These are phyloP conservation scores for Castor canadensis DNA, from an alignment of 2,113 vertebrate genomes.

Conservation along the genomic window DNA sequence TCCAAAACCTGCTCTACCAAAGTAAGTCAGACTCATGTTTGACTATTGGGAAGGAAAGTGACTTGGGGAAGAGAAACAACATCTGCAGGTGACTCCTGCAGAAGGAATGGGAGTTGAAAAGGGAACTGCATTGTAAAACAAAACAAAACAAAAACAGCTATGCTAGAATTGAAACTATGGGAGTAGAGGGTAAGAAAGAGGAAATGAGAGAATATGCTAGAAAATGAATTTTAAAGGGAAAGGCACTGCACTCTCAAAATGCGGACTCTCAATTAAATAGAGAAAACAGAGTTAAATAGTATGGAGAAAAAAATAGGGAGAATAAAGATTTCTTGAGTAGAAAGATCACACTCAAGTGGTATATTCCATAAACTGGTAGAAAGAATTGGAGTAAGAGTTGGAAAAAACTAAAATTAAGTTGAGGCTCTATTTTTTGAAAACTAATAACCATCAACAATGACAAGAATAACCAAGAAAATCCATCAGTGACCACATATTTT, in stretches of 20 bases:
- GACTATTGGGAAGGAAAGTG: background rate
- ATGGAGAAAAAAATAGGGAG: background rate
- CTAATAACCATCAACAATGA: background rate
- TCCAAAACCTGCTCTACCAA: background rate
- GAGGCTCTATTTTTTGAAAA: conserved; percentile 13
- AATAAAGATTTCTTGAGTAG: background rate
- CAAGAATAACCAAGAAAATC: background rate
- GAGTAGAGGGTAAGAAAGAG: background rate
- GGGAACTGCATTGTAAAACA: background rate
- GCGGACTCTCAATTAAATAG: background rate
- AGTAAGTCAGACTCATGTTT: background rate
- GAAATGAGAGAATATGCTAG: background rate
- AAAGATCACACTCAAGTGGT: background rate
- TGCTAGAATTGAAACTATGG: background rate
- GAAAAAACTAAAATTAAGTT: background rate
- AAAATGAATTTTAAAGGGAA: background rate
- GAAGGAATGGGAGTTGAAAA: background rate
- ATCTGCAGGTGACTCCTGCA: background rate
- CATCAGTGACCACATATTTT: background rate
- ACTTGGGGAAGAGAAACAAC: background rate
- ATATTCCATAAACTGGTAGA: background rate
- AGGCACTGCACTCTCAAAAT: background rate
- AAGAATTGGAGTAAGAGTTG: background rate
- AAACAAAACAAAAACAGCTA: background rate
- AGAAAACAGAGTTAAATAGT: background rate